These are phyloP conservation scores for Macropus fuliginosus DNA, from an alignment of 2,797 vertebrate genomes.

Conservation along the genomic window DNA sequence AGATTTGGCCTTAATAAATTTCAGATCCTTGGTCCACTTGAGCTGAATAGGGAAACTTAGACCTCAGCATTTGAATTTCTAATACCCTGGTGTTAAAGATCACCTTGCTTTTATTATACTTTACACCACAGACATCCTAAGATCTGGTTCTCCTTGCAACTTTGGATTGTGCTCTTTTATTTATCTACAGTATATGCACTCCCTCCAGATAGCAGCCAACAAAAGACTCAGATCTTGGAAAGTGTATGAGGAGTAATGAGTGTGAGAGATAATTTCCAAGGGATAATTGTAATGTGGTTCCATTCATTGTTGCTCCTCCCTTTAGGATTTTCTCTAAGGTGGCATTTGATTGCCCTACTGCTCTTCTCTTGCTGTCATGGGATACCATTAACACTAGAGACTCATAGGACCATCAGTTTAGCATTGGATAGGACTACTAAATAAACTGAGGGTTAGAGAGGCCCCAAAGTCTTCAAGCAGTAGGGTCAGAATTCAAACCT, in stretches of 20 bases:
- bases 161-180: not conserved
- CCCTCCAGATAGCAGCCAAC: not conserved
- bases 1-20: not conserved
- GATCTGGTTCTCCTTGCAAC: not conserved
- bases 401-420: not conserved
- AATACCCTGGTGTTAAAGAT: not conserved
- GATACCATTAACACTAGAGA: not conserved
- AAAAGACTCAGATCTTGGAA: not conserved
- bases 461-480: not conserved
- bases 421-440: not conserved
- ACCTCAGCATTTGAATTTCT: not conserved
- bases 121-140: not conserved
- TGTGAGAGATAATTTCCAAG: not conserved
- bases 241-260: not conserved
- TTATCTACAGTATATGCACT: not conserved
- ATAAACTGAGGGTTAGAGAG: not conserved
- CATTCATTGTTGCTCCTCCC: not conserved
- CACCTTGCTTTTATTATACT: not conserved
- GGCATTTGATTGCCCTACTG: accelerated
- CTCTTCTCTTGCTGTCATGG: not conserved
- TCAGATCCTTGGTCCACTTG: not conserved
- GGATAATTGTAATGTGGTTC: not conserved
- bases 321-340: not conserved
- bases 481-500: not conserved
- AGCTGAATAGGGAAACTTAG: not conserved